Evolutionary conservation across 2,113 vertebrate genomes (phyloP).

Genomic region (Neopipo cinnamomea): DNA sequence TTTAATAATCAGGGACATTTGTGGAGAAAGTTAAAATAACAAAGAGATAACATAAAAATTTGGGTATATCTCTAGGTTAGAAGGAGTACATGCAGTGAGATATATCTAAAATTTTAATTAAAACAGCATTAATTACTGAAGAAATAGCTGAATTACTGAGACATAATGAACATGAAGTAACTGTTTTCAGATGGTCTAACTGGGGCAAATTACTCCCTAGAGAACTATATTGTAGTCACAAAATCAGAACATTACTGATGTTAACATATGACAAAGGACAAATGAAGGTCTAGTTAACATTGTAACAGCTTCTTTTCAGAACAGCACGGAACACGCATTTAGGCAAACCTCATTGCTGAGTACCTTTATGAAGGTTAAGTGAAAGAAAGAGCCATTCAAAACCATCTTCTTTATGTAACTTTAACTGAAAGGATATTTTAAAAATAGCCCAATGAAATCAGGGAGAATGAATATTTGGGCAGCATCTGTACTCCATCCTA

Average conservation of each 20-base stretch:
- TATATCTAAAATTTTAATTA: conserved; percentile 56
- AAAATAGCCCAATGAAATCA: not conserved
- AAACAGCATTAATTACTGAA: conserved; percentile 67
- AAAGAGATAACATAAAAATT: not conserved
- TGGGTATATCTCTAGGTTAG: not conserved
- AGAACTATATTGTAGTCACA: conserved; percentile 44
- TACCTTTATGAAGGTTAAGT: not conserved
- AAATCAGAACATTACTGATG: conserved; percentile 26
- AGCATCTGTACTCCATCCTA: not conserved
- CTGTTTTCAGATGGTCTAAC: conserved; percentile 55
- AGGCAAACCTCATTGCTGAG: not conserved
- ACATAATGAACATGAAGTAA: conserved; percentile 26
- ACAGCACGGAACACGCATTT: not conserved
- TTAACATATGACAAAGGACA: conserved; percentile 65
- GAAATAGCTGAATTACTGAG: conserved; percentile 24
- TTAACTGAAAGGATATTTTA: not conserved
- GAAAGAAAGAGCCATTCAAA: not conserved
- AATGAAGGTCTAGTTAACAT: conserved; percentile 59
- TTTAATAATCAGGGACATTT: not conserved
- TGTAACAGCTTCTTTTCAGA: conserved; percentile 16
- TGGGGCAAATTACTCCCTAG: conserved; percentile 48
- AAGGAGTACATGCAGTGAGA: conserved; percentile 8
- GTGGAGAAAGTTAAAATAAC: not conserved
- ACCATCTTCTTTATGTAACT: not conserved
- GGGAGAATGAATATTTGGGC: not conserved